Percentiles rank a stretch among this genome's conserved stretches.
Conservation (phyloP, 1,140 invertebrate genomes). For the Philaenus spumarius region DNA sequence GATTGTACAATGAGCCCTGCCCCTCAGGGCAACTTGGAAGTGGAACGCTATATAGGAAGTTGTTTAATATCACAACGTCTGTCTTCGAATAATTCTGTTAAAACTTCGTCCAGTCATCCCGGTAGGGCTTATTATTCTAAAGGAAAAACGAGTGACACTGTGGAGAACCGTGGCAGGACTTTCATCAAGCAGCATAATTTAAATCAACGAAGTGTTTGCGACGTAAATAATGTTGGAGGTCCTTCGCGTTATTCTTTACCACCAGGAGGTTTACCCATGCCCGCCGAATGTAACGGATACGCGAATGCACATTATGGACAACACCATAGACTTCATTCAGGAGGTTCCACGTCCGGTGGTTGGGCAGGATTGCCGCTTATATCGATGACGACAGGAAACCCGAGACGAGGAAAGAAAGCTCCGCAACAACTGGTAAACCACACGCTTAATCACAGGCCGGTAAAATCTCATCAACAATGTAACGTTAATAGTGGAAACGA, state of each 20-base stretch:
- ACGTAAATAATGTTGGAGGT: not conserved
- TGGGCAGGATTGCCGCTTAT: slow-evolving; percentile 65
- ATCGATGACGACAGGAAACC: slow-evolving; percentile 44
- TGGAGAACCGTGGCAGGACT: slow-evolving; percentile 25
- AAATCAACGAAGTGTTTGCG: slow-evolving; percentile 26
- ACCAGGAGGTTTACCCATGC: not conserved
- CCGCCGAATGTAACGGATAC: slow-evolving; percentile 32
- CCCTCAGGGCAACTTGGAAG: slow-evolving; percentile 49
- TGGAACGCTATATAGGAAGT: slow-evolving; percentile 58
- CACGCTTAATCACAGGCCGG: slow-evolving; percentile 1
- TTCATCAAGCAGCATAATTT: slow-evolving; percentile 25
- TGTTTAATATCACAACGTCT: slow-evolving; percentile 48
- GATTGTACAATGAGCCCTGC: slow-evolving; percentile 49
- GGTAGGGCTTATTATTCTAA: not conserved
- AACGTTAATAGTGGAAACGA: not conserved
- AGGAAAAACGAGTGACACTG: not conserved
- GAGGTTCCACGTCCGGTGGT: slow-evolving; percentile 27
- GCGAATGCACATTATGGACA: not conserved
- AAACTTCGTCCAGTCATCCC: slow-evolving; percentile 21
- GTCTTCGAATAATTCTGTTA: slow-evolving; percentile 23
- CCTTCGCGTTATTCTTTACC: not conserved
- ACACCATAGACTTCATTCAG: not conserved
- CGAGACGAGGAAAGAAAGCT: slow-evolving; percentile 8
- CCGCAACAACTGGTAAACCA: slow-evolving; percentile 1
- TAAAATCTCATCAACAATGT: slow-evolving; percentile 1